phyloP scores from a whole-genome alignment of 1,140 invertebrate species.

The Coenobita brevimanus region DNA sequence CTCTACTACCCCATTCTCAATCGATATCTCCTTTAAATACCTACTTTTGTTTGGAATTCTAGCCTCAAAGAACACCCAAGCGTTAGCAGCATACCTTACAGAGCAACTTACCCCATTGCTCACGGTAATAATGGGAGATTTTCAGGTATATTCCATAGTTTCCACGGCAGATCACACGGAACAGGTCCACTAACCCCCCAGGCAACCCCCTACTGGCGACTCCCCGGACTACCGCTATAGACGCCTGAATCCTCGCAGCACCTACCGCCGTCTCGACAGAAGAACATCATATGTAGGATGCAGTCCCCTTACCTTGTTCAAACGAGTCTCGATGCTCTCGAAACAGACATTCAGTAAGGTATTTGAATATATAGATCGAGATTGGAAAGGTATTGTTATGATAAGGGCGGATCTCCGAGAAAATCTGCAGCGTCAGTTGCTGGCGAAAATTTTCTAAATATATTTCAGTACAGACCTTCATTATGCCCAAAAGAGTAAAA shows the following conservation, averaged over 20 bases:
- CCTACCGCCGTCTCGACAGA: not conserved
- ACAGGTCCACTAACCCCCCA: conserved; percentile 55
- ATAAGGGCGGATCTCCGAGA: conserved; percentile 53
- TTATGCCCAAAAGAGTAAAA: not conserved
- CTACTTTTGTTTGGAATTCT: not conserved
- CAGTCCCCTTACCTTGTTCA: not conserved
- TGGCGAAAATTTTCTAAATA: conserved; percentile 21
- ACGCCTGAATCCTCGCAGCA: not conserved
- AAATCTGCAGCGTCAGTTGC: conserved; percentile 57
- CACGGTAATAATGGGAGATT: conserved; percentile 28
- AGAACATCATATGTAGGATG: not conserved
- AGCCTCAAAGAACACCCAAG: not conserved
- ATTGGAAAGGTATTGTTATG: conserved; percentile 12
- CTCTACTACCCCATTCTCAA: conserved; percentile 31
- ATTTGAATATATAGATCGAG: not conserved
- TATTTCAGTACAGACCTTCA: not conserved
- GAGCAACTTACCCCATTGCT: conserved; percentile 51
- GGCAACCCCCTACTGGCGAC: conserved; percentile 53
- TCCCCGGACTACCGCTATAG: conserved; percentile 43
- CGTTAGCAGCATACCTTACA: not conserved
- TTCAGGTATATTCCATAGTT: conserved; percentile 61
- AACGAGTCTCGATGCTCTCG: not conserved
- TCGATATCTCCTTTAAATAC: conserved; percentile 46
- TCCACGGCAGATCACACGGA: conserved; percentile 23
- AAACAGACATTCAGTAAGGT: not conserved